Conservation (phyloP, 2,797 vertebrate species). For the Coracias cyanogaster region DNA sequence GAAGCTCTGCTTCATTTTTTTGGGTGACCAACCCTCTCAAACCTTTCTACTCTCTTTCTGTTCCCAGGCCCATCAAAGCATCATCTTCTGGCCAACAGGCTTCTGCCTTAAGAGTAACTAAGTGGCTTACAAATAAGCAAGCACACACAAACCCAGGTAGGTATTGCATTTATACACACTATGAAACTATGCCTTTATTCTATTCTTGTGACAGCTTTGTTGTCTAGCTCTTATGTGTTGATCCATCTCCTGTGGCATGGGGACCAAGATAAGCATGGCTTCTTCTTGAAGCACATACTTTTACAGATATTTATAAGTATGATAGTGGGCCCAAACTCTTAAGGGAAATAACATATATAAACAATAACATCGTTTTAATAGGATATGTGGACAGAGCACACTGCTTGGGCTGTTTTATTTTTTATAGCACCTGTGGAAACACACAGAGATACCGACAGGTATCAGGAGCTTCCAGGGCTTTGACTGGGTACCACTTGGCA, state of each 20-base stretch:
- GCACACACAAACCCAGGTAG: background rate
- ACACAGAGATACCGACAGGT: background rate
- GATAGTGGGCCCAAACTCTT: background rate
- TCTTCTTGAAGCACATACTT: background rate
- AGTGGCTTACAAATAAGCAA: background rate
- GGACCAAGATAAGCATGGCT: background rate
- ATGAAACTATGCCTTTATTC: background rate
- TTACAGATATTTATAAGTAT: background rate
- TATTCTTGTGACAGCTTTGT: background rate
- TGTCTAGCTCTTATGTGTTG: background rate
- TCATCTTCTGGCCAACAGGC: background rate
- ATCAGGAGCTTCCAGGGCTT: background rate
- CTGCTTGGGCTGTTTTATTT: background rate
- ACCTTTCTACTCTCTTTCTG: background rate
- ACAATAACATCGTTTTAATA: background rate
- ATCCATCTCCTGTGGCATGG: background rate
- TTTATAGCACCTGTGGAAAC: background rate
- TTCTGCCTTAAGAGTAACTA: background rate
- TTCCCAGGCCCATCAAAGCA: background rate
- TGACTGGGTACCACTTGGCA: background rate
- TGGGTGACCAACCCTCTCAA: background rate
- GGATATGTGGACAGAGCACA: background rate
- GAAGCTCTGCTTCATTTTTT: background rate
- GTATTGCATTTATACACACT: background rate
- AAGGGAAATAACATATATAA: background rate